Percentiles rank a stretch among this genome's conserved stretches.
Conservation (phyloP, 2,113 vertebrate species). For the Ochotona princeps region DNA sequence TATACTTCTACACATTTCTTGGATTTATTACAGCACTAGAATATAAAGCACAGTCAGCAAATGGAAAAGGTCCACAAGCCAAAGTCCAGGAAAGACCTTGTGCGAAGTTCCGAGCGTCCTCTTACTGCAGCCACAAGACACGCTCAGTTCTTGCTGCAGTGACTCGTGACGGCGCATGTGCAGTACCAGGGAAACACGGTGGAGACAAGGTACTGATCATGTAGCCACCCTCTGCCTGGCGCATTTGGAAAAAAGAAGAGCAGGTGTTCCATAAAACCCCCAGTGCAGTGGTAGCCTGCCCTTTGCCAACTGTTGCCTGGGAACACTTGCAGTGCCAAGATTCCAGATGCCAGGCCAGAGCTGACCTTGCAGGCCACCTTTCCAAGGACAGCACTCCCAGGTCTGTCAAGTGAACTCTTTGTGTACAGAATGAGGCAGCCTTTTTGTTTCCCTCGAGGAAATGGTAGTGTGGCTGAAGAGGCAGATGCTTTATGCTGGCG, state of each 20-base stretch:
- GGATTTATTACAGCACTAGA: neutral
- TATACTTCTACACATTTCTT: neutral
- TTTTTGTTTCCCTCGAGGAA: fast-evolving
- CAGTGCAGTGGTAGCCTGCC: neutral
- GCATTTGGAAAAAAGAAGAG: neutral
- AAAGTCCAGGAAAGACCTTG: neutral
- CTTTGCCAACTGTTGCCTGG: neutral
- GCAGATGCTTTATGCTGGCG: neutral
- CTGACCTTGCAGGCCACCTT: neutral
- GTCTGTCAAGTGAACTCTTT: neutral
- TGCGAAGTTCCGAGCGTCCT: neutral
- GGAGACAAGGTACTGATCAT: neutral
- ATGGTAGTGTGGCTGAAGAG: fast-evolving
- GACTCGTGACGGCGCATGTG: fast-evolving
- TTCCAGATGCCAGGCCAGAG: neutral
- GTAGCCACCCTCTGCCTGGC: neutral
- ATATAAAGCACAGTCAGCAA: neutral
- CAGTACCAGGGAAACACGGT: neutral
- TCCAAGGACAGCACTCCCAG: neutral
- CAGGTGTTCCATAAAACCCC: neutral
- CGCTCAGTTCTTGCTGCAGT: fast-evolving
- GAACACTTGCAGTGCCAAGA: neutral
- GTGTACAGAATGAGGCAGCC: neutral
- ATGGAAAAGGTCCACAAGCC: neutral
- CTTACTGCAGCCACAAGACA: neutral